phyloP scores from a whole-genome alignment of 2,888 invertebrate species.

The Vandiemenella viatica region DNA sequence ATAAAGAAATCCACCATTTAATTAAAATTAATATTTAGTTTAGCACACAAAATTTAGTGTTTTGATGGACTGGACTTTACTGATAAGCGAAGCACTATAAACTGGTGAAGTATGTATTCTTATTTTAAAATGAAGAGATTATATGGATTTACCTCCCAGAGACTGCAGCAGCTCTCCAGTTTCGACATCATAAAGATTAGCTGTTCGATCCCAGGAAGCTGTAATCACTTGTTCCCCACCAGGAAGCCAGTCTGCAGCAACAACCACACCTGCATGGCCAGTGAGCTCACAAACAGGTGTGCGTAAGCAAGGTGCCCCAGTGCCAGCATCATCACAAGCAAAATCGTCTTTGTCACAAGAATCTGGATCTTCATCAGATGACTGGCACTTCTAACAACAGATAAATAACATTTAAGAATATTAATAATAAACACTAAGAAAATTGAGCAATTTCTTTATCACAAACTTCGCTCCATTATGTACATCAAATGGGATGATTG shows the following conservation, averaged over 20 bases:
- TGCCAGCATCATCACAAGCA: conserved; percentile 38
- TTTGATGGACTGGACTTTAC: too few relatives aligned
- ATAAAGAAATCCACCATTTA: too few relatives aligned
- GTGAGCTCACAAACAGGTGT: conserved; percentile 68
- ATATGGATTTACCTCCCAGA: conserved; percentile 59
- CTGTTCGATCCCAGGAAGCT: conserved; percentile 95
- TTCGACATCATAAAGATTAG: conserved; percentile 88
- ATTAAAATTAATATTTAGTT: too few relatives aligned
- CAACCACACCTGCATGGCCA: conserved; percentile 75
- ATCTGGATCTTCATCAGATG: conserved; percentile 63
- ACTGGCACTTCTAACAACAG: conserved; percentile 49
- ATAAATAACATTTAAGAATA: too few relatives aligned
- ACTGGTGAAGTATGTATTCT: too few relatives aligned
- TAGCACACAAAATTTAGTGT: too few relatives aligned
- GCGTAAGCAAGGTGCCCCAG: conserved; percentile 59
- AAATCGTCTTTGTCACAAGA: conserved; percentile 47
- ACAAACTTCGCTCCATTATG: too few relatives aligned
- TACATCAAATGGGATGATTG: too few relatives aligned
- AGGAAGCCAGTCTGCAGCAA: conserved; percentile 90
- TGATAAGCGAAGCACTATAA: too few relatives aligned
- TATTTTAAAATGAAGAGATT: too few relatives aligned
- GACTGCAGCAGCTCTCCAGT: conserved; percentile 72
- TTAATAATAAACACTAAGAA: too few relatives aligned
- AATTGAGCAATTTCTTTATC: too few relatives aligned
- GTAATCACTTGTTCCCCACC: conserved; percentile 67